phyloP scores from a whole-genome alignment of 2,797 vertebrate genomes.

The Spheniscus humboldti region DNA sequence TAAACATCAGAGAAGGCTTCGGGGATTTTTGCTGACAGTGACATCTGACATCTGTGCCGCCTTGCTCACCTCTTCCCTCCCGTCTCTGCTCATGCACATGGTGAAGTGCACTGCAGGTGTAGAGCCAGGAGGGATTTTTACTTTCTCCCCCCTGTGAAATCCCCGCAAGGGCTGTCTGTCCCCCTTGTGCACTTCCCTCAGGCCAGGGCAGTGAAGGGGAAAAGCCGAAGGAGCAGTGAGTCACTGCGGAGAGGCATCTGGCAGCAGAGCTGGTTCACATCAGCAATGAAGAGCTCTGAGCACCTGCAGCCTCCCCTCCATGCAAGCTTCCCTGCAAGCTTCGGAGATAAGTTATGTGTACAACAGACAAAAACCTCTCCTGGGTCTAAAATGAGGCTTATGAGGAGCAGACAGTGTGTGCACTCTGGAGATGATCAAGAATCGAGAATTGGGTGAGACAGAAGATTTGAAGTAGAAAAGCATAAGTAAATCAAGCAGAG shows the following conservation, averaged over 20 bases:
- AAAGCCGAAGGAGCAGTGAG: background rate
- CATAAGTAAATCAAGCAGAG: background rate
- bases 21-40: background rate
- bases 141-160: background rate
- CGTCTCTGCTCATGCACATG: background rate
- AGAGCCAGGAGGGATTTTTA: background rate
- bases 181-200: background rate
- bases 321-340: background rate
- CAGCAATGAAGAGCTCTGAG: background rate
- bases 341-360: background rate
- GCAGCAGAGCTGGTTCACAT: background rate
- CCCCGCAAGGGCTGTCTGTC: background rate
- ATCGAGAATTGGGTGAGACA: accelerated
- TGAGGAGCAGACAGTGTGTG: background rate
- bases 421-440: background rate
- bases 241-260: background rate
- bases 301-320: background rate
- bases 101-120: background rate
- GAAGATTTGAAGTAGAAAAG: background rate
- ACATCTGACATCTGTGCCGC: background rate
- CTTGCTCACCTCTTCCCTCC: background rate
- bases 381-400: background rate
- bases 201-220: background rate
- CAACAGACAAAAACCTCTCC: background rate
- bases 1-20: background rate